Conservation (phyloP, 2,888 invertebrate genomes). For the Phalera bucephala region DNA sequence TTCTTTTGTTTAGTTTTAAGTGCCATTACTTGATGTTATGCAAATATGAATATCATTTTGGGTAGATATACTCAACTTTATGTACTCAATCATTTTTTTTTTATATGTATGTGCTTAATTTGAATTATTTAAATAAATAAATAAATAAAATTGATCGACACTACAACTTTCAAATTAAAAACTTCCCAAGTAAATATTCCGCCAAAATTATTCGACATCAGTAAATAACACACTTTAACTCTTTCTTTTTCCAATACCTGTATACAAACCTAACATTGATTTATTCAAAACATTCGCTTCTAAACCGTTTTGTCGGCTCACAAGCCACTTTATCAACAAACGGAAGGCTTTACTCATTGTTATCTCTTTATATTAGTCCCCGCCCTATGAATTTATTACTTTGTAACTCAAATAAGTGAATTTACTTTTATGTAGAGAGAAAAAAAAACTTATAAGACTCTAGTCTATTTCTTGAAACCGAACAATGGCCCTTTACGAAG, state of each 20-base stretch:
- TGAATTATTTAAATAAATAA: no score
- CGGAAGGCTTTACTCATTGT: conserved; percentile 56
- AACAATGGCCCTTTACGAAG: conserved; percentile 67
- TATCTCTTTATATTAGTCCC: conserved; percentile 59
- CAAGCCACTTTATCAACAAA: conserved; percentile 57
- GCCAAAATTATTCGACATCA: neutral
- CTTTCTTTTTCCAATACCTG: neutral
- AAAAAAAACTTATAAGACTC: conserved; percentile 57
- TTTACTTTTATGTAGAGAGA: conserved; percentile 63
- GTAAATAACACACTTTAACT: no score
- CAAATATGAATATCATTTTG: no score
- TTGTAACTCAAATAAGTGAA: conserved; percentile 74
- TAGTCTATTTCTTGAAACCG: conserved; percentile 62
- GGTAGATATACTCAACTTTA: no score
- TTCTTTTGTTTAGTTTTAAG: no score
- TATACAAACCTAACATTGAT: neutral
- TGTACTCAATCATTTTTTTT: no score
- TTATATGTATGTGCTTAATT: no score
- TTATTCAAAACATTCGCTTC: conserved; percentile 4
- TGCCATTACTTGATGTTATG: no score
- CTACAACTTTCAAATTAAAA: no score
- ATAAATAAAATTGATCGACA: no score
- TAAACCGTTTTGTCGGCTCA: conserved; percentile 20
- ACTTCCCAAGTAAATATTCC: no score
- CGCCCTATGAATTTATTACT: conserved; percentile 64